Evolutionary conservation across 2,113 vertebrate species (phyloP).

Genomic region (Colaptes auratus): DNA sequence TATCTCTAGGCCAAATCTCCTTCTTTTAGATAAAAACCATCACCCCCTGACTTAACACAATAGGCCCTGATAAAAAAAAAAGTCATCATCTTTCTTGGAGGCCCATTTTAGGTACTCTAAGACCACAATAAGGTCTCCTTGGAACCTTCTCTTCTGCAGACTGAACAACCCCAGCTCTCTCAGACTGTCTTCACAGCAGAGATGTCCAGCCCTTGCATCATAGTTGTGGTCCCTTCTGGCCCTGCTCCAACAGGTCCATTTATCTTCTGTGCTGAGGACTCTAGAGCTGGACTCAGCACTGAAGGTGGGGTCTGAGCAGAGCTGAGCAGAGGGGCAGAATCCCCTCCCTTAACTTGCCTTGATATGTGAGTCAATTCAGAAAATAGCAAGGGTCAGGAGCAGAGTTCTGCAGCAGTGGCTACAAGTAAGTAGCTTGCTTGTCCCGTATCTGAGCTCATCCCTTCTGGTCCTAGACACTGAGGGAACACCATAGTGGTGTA

Average conservation of each 20-base stretch:
- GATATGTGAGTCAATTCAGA: not conserved
- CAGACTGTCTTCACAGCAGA: too few species aligned
- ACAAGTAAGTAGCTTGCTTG: not conserved
- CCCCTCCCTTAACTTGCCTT: too few species aligned
- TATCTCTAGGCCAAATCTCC: not conserved
- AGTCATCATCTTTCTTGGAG: too few species aligned
- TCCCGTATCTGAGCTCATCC: not conserved
- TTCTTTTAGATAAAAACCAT: not conserved
- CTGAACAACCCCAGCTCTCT: not conserved
- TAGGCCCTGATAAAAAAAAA: too few species aligned
- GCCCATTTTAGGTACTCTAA: not conserved
- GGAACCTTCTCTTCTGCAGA: not conserved
- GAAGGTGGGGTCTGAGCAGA: too few species aligned
- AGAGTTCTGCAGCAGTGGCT: not conserved
- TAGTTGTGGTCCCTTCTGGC: too few species aligned
- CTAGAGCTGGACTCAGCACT: too few species aligned
- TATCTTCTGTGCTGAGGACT: too few species aligned
- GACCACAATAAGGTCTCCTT: not conserved
- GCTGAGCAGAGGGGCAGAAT: too few species aligned
- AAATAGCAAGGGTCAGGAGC: not conserved
- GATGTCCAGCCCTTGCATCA: too few species aligned
- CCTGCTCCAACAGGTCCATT: too few species aligned
- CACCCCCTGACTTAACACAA: not conserved
- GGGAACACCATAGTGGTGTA: accelerated
- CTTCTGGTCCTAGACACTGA: not conserved